Percentiles rank a stretch among this genome's conserved stretches.
Conservation (phyloP, 2,888 invertebrate genomes). For the Hyposoter didymator region DNA sequence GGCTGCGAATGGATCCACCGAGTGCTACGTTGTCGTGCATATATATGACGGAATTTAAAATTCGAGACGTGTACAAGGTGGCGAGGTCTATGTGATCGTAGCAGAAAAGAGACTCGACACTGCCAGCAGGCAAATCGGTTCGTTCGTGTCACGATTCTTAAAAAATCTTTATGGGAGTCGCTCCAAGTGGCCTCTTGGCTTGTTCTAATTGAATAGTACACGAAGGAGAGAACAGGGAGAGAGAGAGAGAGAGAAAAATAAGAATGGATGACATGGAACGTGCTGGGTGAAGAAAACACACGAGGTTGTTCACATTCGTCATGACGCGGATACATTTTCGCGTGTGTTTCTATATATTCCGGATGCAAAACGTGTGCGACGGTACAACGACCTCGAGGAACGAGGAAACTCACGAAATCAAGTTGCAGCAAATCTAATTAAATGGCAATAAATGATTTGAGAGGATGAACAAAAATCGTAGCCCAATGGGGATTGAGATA, state of each 20-base stretch:
- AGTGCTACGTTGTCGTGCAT: slow-evolving; percentile 51
- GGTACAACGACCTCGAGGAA: slow-evolving; percentile 63
- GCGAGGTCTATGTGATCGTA: slow-evolving; percentile 23
- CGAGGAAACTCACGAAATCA: slow-evolving; percentile 8
- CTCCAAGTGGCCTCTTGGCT: slow-evolving; percentile 24
- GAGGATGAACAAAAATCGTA: slow-evolving; percentile 7
- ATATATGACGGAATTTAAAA: slow-evolving; percentile 33
- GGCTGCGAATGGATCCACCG: slow-evolving; percentile 4
- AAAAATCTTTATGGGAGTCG: slow-evolving; percentile 28
- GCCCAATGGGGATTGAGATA: not conserved
- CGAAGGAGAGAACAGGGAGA: not conserved
- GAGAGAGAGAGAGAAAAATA: not conserved
- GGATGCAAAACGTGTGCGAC: slow-evolving; percentile 31
- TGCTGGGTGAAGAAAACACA: slow-evolving; percentile 40
- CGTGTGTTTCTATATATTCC: not conserved
- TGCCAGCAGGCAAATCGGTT: slow-evolving; percentile 53
- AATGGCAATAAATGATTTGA: not conserved
- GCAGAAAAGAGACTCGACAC: slow-evolving; percentile 48
- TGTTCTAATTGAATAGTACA: slow-evolving; percentile 27
- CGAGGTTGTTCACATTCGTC: slow-evolving; percentile 51
- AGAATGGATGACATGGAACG: slow-evolving; percentile 31
- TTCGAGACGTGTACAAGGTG: slow-evolving; percentile 35
- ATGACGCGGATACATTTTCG: not conserved
- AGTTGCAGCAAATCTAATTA: not conserved
- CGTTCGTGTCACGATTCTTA: slow-evolving; percentile 68